phyloP scores from a whole-genome alignment of 2,113 vertebrate species.

The Corythaixoides concolor region DNA sequence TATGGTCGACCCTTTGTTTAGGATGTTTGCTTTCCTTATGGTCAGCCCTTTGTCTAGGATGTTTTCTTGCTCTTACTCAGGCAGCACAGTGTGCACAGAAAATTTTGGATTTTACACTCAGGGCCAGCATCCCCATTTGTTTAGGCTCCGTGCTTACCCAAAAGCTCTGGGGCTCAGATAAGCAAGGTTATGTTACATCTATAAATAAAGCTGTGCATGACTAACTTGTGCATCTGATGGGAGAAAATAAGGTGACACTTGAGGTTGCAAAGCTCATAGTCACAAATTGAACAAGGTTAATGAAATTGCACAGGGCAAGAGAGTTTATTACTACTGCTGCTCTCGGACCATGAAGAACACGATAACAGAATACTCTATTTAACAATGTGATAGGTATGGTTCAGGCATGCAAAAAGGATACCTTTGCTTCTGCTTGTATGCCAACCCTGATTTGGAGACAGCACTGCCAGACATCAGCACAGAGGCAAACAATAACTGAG shows the following conservation, averaged over 20 bases:
- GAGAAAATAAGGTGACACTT: neutral
- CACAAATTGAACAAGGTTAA: slow-evolving; percentile 6
- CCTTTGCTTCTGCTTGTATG: neutral
- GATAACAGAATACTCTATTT: neutral
- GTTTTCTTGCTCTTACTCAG: neutral
- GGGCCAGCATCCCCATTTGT: neutral
- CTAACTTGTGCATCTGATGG: neutral
- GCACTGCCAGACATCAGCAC: neutral
- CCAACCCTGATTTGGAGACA: neutral
- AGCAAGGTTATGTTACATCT: neutral
- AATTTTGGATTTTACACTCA: neutral
- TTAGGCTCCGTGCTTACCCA: neutral
- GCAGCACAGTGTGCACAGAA: neutral
- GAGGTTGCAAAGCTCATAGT: neutral
- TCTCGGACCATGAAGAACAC: neutral
- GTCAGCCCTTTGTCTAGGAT: neutral
- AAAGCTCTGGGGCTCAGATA: neutral
- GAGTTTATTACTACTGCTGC: neutral
- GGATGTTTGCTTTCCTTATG: neutral
- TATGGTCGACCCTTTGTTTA: neutral
- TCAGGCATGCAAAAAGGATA: neutral
- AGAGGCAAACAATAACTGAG: neutral
- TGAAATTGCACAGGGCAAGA: neutral
- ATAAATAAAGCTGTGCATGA: slow-evolving; percentile 2
- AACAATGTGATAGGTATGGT: neutral